These are phyloP conservation scores for Galagoides demidoff DNA, from an alignment of 2,797 vertebrate genomes.

Conservation along the genomic window DNA sequence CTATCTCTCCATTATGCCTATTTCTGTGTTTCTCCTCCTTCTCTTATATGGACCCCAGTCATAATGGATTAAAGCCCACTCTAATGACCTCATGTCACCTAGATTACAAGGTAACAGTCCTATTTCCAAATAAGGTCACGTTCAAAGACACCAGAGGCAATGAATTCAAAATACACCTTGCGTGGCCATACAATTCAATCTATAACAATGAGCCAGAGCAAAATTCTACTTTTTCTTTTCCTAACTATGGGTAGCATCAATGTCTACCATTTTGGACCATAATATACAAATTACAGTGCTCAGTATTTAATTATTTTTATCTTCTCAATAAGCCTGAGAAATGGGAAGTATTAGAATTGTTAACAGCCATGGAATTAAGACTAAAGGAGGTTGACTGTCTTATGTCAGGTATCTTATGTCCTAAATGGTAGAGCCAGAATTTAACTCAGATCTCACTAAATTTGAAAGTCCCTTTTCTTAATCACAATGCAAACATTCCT, in stretches of 20 bases:
- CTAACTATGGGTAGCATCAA: background rate
- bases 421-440: background rate
- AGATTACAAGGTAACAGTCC: background rate
- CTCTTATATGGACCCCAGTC: background rate
- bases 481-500: background rate
- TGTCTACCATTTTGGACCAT: background rate
- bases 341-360: background rate
- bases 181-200: background rate
- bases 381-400: background rate
- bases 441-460: background rate
- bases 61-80: background rate
- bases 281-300: background rate
- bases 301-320: slow-evolving; percentile 15
- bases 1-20: background rate
- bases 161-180: background rate
- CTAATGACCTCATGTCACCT: background rate
- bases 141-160: background rate
- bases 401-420: background rate
- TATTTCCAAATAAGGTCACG: background rate
- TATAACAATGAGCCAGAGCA: background rate
- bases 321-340: background rate
- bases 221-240: background rate
- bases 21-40: background rate
- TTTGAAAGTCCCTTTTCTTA: slow-evolving; percentile 2
- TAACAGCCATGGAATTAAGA: background rate